Base-by-base conservation (phyloP, 92 coral and sea anemone species). In the Phenganax subtilis region DNA sequence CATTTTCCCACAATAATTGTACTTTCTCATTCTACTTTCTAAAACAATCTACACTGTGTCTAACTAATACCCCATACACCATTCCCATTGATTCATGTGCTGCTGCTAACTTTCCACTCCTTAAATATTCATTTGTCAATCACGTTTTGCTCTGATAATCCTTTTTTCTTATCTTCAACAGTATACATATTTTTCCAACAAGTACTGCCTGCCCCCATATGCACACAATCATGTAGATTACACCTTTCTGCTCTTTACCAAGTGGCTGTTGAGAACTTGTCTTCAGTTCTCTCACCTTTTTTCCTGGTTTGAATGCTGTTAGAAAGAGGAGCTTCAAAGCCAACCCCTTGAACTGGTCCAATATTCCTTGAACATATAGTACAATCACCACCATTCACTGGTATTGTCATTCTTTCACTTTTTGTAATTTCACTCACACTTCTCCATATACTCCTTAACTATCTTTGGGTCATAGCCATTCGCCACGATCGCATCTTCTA, bases 41-140 rank as follows among this genome's bases (percentile, higher is more conserved):
- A 29, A 37, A 56, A 57, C 74, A 79, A 8, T 47, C 17, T 12
- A 25, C 72, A 71, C 55, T 62, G 66, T 81, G 84, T 68, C 61
- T 14, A 28, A 17, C 75, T 51, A 51, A 51, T 81, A 75, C 76
- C 12, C 84, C 75, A 47, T 80, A 75, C 17, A 58, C 75, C 55
- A 55, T 80, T 25, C 70, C 55, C 83, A 80, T 80, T 63, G 73
- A n/a, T 80, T 80, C 71, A 63, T 80, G 44, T 20, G 62, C 84
- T 28, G 17, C 53, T 63, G 66, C 75, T 10, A 31, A 16, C 20
- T 28, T 80, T 12, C 65, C 65, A 16, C 28, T 57, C 10, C 9
- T 10, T 6, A 62, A 1, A 62, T 62, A 52, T 61, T 64, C 55
- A n/a, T 53, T 54, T 52, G 27, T 80, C 16, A 63, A 31, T 12